Percentiles rank a stretch among this genome's conserved stretches.
phyloP scores from a whole-genome alignment of 2,888 invertebrate species.

The Fragum fragum region DNA sequence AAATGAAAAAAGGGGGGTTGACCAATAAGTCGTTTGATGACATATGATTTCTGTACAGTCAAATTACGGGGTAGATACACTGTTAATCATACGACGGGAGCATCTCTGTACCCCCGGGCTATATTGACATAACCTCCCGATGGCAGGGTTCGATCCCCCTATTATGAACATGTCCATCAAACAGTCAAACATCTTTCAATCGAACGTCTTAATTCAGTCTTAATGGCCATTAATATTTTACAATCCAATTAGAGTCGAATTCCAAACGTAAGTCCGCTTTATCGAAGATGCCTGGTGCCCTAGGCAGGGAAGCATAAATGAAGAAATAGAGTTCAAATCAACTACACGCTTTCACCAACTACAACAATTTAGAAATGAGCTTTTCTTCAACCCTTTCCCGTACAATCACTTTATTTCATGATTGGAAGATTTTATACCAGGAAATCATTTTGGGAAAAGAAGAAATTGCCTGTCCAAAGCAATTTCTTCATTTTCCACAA shows the following conservation, averaged over 20 bases:
- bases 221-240: constrained; percentile 55
- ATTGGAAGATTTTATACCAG: too few relatives aligned
- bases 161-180: constrained; percentile 29
- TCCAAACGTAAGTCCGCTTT: constrained; percentile 5
- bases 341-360: too few relatives aligned
- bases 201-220: constrained; percentile 52
- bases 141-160: not conserved
- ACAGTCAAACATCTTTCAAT: constrained; percentile 22
- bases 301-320: not conserved
- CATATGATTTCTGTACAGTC: constrained; percentile 14
- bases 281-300: not conserved
- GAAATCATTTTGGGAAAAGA: too few relatives aligned
- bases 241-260: constrained; percentile 52
- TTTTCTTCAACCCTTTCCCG: too few relatives aligned
- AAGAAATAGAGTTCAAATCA: too few relatives aligned
- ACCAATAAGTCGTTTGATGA: constrained; percentile 25
- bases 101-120: constrained; percentile 26
- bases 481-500: too few relatives aligned
- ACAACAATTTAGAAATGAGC: too few relatives aligned
- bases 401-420: too few relatives aligned
- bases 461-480: too few relatives aligned
- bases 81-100: not conserved
- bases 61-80: constrained; percentile 20
- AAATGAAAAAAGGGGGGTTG: too few relatives aligned
- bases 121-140: constrained; percentile 17